phyloP scores from a whole-genome alignment of 2,888 invertebrate species.

The Coelinius sp. region DNA sequence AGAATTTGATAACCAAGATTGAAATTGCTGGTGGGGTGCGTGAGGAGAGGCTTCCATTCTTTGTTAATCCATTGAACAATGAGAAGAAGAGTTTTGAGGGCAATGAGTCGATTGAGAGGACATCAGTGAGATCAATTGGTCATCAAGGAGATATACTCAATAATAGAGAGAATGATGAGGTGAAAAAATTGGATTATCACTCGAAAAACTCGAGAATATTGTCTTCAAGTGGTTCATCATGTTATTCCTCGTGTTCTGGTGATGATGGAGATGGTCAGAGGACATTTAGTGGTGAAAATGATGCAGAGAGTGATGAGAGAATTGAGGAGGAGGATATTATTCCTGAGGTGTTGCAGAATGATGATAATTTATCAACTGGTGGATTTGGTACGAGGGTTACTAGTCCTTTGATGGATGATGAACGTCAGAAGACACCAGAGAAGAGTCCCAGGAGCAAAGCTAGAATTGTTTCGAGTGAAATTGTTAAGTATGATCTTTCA shows the following conservation, averaged over 20 bases:
- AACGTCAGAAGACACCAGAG: constrained; percentile 46
- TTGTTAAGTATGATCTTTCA: constrained; percentile 56
- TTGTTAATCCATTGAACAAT: background rate
- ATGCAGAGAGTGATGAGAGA: background rate
- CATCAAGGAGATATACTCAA: background rate
- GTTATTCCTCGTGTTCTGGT: background rate
- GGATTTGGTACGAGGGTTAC: constrained; percentile 28
- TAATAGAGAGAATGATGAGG: too few relatives aligned
- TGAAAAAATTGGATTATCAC: background rate
- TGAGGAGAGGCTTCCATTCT: background rate
- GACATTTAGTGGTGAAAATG: constrained; percentile 25
- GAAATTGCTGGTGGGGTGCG: constrained; percentile 52
- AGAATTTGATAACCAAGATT: constrained; percentile 66
- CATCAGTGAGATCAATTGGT: background rate
- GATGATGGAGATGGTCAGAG: constrained; percentile 26
- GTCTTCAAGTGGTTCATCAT: background rate
- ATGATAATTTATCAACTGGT: background rate
- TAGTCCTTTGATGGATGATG: constrained; percentile 47
- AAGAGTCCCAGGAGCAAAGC: background rate
- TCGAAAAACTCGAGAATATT: background rate
- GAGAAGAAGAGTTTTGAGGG: background rate
- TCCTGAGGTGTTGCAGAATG: constrained; percentile 48
- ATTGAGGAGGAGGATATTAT: constrained; percentile 52
- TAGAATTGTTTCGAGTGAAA: constrained; percentile 59
- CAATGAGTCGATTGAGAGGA: background rate